phyloP scores from a whole-genome alignment of 2,888 invertebrate genomes.

The Eupeodes latifasciatus region DNA sequence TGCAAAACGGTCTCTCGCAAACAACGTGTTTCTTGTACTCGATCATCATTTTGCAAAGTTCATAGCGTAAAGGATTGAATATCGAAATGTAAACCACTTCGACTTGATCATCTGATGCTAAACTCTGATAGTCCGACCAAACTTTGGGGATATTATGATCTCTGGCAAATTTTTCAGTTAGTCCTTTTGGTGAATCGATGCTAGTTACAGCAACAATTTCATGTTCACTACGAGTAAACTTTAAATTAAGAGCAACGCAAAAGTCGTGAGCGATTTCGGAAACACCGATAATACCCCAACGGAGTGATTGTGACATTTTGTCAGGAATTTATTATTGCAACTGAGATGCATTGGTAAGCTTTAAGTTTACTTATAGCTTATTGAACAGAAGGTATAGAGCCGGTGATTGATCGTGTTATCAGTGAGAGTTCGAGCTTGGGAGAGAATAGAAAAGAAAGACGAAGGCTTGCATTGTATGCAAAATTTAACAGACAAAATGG shows the following conservation, averaged over 20 bases:
- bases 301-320: constrained; percentile 82
- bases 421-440: too few relatives aligned
- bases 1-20: constrained; percentile 93
- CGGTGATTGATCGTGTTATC: neutral
- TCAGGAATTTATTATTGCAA: constrained; percentile 26
- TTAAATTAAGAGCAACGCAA: constrained; percentile 87
- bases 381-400: neutral
- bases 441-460: neutral
- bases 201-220: constrained; percentile 91
- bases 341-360: constrained; percentile 46
- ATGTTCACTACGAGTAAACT: constrained; percentile 87
- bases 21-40: constrained; percentile 92
- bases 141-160: constrained; percentile 88
- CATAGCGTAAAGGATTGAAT: constrained; percentile 89
- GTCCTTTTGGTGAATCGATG: constrained; percentile 85
- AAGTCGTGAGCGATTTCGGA: constrained; percentile 94
- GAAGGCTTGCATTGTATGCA: neutral
- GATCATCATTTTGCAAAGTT: constrained; percentile 88
- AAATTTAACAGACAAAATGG: neutral
- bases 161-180: constrained; percentile 89
- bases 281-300: constrained; percentile 93
- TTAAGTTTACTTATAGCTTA: constrained; percentile 5
- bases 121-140: constrained; percentile 89
- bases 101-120: constrained; percentile 89
- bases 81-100: constrained; percentile 93